These are phyloP conservation scores for Rhorus exstirpatorius DNA, from an alignment of 2,888 invertebrate species.

Conservation along the genomic window DNA sequence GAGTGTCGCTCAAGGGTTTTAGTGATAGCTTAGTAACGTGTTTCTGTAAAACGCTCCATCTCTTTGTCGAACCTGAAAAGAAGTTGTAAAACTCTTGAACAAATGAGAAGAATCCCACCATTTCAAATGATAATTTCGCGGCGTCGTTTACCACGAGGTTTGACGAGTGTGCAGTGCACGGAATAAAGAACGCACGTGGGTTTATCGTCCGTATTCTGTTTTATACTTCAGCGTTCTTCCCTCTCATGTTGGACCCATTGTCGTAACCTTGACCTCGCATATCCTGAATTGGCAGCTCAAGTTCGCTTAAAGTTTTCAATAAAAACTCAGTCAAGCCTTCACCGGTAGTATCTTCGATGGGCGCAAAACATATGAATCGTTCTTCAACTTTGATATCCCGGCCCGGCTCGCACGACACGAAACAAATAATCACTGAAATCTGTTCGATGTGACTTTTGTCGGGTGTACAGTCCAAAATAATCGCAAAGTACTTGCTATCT, in stretches of 20 bases:
- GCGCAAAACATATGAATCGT: too few species aligned
- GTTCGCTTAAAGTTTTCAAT: too few species aligned
- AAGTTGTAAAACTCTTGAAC: slow-evolving; percentile 20
- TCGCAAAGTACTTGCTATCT: too few species aligned
- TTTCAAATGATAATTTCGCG: slow-evolving; percentile 42
- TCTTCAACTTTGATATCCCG: too few species aligned
- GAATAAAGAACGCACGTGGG: slow-evolving; percentile 25
- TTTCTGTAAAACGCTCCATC: slow-evolving; percentile 68
- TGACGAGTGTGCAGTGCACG: slow-evolving; percentile 42
- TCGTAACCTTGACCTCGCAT: slow-evolving; percentile 55
- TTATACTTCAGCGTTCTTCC: slow-evolving; percentile 53
- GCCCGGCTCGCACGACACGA: too few species aligned
- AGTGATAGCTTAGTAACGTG: slow-evolving; percentile 67
- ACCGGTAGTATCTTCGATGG: too few species aligned
- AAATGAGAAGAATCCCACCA: too few species aligned
- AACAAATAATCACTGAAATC: too few species aligned
- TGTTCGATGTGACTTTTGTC: too few species aligned
- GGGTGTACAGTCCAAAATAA: too few species aligned
- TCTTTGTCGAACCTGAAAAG: slow-evolving; percentile 66
- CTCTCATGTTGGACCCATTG: slow-evolving; percentile 62
- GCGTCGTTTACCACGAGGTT: slow-evolving; percentile 51
- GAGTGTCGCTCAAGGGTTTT: slow-evolving; percentile 71
- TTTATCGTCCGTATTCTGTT: slow-evolving; percentile 41
- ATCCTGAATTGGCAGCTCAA: slow-evolving; percentile 14
- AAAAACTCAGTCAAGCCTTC: too few species aligned